phyloP scores from a whole-genome alignment of 2,113 vertebrate species.

The Cinclus cinclus region DNA sequence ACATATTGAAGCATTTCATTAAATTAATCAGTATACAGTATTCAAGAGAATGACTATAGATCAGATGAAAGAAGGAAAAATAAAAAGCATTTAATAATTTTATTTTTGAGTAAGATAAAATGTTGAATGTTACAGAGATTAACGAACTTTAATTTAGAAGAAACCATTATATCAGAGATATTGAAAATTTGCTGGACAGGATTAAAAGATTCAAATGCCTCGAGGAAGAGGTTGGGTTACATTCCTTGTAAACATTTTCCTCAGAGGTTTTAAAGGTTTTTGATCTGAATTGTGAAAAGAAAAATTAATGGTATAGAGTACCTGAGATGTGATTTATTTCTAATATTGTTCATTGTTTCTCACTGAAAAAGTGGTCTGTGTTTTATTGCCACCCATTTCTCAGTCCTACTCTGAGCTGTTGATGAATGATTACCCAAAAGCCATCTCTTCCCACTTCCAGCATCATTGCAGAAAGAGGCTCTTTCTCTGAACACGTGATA shows the following conservation, averaged over 20 bases:
- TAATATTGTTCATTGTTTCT: neutral
- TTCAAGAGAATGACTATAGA: neutral
- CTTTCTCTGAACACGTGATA: rapidly evolving
- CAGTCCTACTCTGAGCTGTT: neutral
- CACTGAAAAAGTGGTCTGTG: neutral
- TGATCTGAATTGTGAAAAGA: neutral
- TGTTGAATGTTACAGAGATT: neutral
- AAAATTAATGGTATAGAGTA: neutral
- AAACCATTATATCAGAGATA: neutral
- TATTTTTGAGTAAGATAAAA: neutral
- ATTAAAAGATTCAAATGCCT: neutral
- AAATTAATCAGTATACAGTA: neutral
- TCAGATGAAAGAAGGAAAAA: neutral
- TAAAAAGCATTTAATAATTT: neutral
- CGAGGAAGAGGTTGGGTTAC: rapidly evolving
- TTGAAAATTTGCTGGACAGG: neutral
- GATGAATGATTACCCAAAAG: neutral
- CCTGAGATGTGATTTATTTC: neutral
- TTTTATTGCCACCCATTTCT: neutral
- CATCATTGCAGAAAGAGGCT: neutral
- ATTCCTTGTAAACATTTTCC: neutral
- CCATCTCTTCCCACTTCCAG: neutral
- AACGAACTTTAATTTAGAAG: neutral
- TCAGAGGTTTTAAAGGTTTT: neutral
- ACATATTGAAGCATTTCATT: neutral